A percentile compares a stretch with the other conserved stretches of the same genome.
Conservation (phyloP, 2,888 invertebrate species). For the Leptinotarsa rubiginosa region DNA sequence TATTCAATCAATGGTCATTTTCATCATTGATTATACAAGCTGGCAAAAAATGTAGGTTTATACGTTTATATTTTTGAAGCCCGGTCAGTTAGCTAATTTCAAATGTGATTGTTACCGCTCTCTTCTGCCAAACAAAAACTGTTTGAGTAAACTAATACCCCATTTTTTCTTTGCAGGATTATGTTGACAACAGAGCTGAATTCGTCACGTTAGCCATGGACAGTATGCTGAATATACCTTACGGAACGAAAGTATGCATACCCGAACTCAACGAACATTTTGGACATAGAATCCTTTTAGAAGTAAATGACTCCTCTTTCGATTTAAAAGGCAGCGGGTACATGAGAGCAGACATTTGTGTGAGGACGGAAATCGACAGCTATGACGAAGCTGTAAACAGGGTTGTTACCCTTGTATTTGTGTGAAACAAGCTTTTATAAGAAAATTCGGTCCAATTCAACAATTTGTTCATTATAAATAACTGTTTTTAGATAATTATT, state of each 20-base stretch:
- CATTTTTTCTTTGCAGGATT: constrained; percentile 63
- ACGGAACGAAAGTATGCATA: constrained; percentile 67
- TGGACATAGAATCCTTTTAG: constrained; percentile 65
- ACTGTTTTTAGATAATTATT: too few relatives aligned
- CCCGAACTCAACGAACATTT: constrained; percentile 69
- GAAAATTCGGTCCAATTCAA: too few relatives aligned
- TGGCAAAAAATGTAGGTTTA: too few relatives aligned
- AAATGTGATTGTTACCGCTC: too few relatives aligned
- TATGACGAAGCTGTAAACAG: constrained; percentile 68
- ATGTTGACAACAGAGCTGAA: constrained; percentile 65
- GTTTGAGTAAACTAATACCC: not conserved
- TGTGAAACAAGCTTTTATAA: constrained; percentile 31
- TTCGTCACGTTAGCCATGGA: constrained; percentile 69
- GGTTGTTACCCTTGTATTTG: constrained; percentile 64
- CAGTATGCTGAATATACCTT: constrained; percentile 63
- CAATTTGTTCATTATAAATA: too few relatives aligned
- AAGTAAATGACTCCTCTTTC: constrained; percentile 66
- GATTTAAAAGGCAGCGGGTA: constrained; percentile 63
- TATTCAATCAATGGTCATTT: too few relatives aligned
- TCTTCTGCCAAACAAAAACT: too few relatives aligned
- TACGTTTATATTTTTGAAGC: too few relatives aligned
- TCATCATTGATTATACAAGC: too few relatives aligned
- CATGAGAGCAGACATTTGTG: constrained; percentile 68
- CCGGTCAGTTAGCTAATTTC: too few relatives aligned
- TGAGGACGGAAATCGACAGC: constrained; percentile 68